Evolutionary conservation across 2,797 vertebrate species (phyloP).

Genomic region (Microctenopoma steveboyesi): DNA sequence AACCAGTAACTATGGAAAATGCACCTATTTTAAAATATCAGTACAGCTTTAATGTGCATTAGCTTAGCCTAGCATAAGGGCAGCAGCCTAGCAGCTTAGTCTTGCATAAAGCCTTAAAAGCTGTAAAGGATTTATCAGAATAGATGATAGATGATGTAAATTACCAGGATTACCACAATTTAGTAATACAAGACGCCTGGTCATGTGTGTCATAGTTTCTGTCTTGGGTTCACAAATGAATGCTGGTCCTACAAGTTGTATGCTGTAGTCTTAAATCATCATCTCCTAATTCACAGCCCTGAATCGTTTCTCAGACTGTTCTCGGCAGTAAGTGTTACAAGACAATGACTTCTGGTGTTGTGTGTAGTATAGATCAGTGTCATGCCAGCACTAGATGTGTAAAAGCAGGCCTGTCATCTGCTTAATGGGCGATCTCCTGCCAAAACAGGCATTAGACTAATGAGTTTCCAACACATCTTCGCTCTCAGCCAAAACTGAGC

Average conservation of each 20-base stretch:
- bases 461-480: constrained; percentile 32
- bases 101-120: too few relatives aligned
- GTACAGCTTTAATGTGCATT: too few relatives aligned
- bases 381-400: constrained; percentile 17
- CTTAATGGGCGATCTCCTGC: constrained; percentile 27
- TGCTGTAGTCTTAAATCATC: neutral
- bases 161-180: too few relatives aligned
- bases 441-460: constrained; percentile 55
- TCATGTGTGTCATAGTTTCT: too few relatives aligned
- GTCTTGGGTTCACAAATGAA: constrained; percentile 7
- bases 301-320: neutral
- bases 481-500: constrained; percentile 12
- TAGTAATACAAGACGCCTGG: too few relatives aligned
- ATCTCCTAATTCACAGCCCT: neutral
- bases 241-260: neutral
- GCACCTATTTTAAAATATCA: too few relatives aligned
- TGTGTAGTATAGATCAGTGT: constrained; percentile 28
- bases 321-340: neutral
- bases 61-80: too few relatives aligned
- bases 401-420: constrained; percentile 23
- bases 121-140: too few relatives aligned
- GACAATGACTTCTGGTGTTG: constrained; percentile 14
- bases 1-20: too few relatives aligned
- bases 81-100: too few relatives aligned
- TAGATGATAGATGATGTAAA: too few relatives aligned